Evolutionary conservation across 2,797 vertebrate genomes (phyloP).

Genomic region (Hozukius guyotensis): DNA sequence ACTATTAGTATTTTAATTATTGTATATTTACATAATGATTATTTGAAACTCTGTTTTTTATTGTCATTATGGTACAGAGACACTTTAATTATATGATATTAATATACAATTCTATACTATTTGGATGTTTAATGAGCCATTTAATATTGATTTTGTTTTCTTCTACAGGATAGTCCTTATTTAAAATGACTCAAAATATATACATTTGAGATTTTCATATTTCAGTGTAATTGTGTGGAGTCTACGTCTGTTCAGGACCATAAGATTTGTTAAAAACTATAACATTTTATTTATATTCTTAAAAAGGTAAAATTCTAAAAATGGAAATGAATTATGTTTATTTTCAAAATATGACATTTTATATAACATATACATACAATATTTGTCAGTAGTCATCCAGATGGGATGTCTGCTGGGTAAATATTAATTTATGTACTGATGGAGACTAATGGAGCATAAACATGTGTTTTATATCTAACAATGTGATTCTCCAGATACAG

Average conservation of each 20-base stretch:
- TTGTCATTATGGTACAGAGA: neutral
- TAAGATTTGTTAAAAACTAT: neutral
- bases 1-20: neutral
- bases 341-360: neutral
- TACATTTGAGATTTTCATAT: neutral
- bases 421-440: neutral
- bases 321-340: neutral
- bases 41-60: too few relatives aligned
- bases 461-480: neutral
- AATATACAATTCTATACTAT: too few relatives aligned
- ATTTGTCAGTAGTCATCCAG: neutral
- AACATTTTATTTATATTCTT: neutral
- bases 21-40: neutral
- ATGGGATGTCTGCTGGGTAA: too few relatives aligned
- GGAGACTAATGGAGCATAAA: neutral
- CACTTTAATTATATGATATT: neutral
- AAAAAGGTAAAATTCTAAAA: neutral
- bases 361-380: neutral
- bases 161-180: neutral
- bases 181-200: neutral
- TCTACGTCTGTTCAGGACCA: neutral
- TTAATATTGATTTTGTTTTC: neutral
- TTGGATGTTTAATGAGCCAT: neutral
- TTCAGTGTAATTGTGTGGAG: neutral
- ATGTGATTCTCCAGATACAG: neutral